phyloP scores from a whole-genome alignment of 2,888 invertebrate species.

The Dioctria rufipes region DNA sequence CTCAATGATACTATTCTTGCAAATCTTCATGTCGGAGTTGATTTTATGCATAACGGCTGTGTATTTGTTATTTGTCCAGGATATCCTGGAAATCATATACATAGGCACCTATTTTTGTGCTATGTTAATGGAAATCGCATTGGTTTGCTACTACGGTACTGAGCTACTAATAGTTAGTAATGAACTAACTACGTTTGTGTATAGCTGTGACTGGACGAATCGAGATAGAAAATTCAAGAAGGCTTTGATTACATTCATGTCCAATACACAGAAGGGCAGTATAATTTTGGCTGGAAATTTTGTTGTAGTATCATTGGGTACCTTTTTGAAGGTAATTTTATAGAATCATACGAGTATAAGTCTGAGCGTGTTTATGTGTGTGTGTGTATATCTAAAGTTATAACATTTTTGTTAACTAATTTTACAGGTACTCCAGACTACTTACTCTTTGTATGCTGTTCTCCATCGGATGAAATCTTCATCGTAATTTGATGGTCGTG shows the following conservation, averaged over 20 bases:
- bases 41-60: constrained; percentile 18
- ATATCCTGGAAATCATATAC: constrained; percentile 22
- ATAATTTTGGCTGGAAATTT: constrained; percentile 27
- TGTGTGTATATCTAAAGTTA: background rate
- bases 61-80: constrained; percentile 14
- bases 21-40: background rate
- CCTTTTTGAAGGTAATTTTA: constrained; percentile 4
- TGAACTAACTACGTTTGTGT: constrained; percentile 9
- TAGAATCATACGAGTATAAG: background rate
- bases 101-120: background rate
- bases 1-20: constrained; percentile 9
- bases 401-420: too few species aligned
- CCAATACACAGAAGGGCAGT: constrained; percentile 13
- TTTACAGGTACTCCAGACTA: background rate
- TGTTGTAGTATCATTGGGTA: background rate
- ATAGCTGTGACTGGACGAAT: constrained; percentile 14
- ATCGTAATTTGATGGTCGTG: too few species aligned
- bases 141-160: constrained; percentile 16
- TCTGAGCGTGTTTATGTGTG: background rate
- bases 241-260: constrained; percentile 20
- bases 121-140: background rate
- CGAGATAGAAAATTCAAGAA: constrained; percentile 8
- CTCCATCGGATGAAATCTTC: constrained; percentile 17
- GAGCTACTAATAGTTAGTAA: constrained; percentile 1
- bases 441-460: background rate